Base-by-base conservation (phyloP, 2,797 vertebrate genomes). In the Aulostomus chinensis region DNA sequence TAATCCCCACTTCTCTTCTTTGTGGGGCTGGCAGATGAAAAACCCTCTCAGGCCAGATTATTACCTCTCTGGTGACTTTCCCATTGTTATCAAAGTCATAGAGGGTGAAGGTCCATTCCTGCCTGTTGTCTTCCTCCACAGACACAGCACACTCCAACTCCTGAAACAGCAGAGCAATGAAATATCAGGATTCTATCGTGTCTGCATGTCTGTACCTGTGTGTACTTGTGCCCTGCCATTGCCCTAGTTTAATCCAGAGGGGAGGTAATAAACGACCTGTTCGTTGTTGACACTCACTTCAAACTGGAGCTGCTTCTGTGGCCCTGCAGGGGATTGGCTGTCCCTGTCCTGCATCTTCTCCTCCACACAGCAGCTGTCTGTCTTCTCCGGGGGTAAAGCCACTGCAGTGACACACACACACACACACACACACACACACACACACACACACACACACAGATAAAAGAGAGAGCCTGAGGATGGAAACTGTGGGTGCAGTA, bases 1-100 rank as follows among this genome's bases (percentile, higher is more conserved):
- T n/a, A n/a, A n/a, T n/a, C n/a, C n/a, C n/a, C n/a, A n/a, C n/a
- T n/a, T n/a, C n/a, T n/a, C n/a, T n/a, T n/a, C n/a, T 24, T 24
- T 24, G 8, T 8, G 13, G 2, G 9, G 12, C 3, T 15, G 10
- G 22, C 20, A 47, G 10, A 52, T 36, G 4, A 37, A 29, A 55
- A 18, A n/a, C 17, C 16, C n/a, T 33, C 8, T 37, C 4, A 3
- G 4, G 21, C 18, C 3, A 15, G 48, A 38, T 40, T 3, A 20
- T 74, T 91, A 98, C 97, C 94, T 99, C 96, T 16, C 97, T 92
- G 11, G 97, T 99, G 82, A 99, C 97, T 92, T 96, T 96, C 84
- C 97, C 97, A 1, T 93, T 99, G 90, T 99, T 99, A 91, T 99
- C 97, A 60, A 99, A 99, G 92, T 99, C 96, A 4, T 99, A 99